These are phyloP conservation scores for Frankliniella intonsa DNA, from an alignment of 2,888 invertebrate species.

Conservation along the genomic window DNA sequence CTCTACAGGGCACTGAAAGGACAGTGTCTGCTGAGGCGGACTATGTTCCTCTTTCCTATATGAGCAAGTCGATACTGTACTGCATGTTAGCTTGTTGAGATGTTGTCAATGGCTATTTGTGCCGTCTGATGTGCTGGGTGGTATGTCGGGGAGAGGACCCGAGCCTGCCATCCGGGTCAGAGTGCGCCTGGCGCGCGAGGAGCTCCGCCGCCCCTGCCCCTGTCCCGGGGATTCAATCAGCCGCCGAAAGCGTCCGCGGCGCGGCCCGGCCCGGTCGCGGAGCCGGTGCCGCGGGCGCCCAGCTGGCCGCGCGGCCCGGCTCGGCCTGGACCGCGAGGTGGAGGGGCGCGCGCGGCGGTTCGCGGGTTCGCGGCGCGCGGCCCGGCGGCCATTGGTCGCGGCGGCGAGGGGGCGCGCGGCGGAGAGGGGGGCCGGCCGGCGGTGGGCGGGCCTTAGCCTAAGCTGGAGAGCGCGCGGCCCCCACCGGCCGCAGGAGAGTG, in stretches of 20 bases:
- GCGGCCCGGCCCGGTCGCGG: background rate
- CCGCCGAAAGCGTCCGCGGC: background rate
- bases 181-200: no score
- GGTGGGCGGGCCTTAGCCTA: background rate
- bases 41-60: no score
- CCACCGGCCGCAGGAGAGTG: background rate
- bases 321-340: background rate
- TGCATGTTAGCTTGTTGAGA: no score
- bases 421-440: background rate
- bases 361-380: background rate
- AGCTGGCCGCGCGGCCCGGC: background rate
- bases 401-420: background rate
- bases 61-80: no score
- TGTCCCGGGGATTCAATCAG: background rate
- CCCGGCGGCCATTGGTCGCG: background rate
- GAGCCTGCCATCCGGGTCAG: no score
- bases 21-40: no score
- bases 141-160: no score
- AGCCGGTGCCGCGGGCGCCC: background rate
- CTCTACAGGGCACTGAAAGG: no score
- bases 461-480: background rate
- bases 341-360: background rate
- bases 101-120: no score
- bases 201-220: background rate
- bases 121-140: no score